Evolutionary conservation across 2,113 vertebrate species (phyloP).

Genomic region (Spheniscus mendiculus): DNA sequence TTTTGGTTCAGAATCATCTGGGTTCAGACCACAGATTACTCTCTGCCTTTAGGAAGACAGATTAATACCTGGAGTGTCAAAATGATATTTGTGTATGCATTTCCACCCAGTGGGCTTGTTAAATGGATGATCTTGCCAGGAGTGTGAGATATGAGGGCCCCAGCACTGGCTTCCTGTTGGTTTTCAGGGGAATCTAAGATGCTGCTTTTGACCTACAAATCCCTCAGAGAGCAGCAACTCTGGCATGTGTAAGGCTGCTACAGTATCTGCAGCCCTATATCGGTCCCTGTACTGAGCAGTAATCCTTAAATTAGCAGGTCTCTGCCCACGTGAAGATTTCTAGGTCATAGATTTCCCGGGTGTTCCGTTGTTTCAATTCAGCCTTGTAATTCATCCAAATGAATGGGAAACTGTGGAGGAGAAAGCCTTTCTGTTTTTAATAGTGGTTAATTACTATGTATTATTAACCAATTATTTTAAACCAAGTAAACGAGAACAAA

Average conservation of each 20-base stretch:
- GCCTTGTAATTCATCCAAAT: neutral
- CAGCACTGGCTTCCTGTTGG: neutral
- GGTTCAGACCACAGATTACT: neutral
- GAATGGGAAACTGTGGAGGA: neutral
- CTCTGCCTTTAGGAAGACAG: neutral
- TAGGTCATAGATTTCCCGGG: neutral
- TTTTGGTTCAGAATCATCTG: neutral
- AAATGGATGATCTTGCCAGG: neutral
- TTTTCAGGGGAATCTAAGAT: neutral
- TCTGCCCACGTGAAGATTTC: neutral
- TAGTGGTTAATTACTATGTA: neutral
- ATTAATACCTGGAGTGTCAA: neutral
- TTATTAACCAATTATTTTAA: neutral
- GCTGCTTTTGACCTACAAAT: neutral
- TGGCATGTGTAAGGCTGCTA: neutral
- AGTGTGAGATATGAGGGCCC: neutral
- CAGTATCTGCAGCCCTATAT: neutral
- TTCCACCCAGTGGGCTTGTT: neutral
- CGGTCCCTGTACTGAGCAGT: accelerated
- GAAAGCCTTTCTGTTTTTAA: neutral
- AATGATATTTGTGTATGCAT: neutral
- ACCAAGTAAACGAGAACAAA: neutral
- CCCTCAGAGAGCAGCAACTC: neutral
- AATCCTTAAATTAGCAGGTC: neutral
- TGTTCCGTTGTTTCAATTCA: neutral